phyloP scores from a whole-genome alignment of 2,113 vertebrate genomes.

The Gorilla gorilla region DNA sequence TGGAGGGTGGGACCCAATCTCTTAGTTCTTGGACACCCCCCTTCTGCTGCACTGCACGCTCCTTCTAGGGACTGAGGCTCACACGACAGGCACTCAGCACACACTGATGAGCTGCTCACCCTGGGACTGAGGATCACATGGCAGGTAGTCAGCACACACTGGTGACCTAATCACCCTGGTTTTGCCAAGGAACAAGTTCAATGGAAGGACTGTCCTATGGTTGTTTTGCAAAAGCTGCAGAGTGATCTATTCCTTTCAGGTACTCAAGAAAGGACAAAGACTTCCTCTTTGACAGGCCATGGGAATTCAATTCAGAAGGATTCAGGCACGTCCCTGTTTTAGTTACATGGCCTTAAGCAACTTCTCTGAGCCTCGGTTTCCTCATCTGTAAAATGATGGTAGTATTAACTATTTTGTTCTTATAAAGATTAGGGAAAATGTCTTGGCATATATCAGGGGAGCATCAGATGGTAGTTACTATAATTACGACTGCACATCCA shows the following conservation, averaged over 20 bases:
- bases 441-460: neutral
- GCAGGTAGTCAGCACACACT: accelerated
- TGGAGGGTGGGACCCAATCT: neutral
- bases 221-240: neutral
- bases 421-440: neutral
- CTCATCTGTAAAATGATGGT: neutral
- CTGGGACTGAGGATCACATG: neutral
- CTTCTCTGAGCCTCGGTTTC: neutral
- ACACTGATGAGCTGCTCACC: no score
- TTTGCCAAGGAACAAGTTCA: neutral
- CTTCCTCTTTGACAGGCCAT: neutral
- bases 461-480: neutral
- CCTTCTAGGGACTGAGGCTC: neutral
- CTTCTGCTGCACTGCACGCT: accelerated
- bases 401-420: neutral
- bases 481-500: neutral
- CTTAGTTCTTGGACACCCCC: neutral
- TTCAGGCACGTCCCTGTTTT: accelerated
- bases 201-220: no score
- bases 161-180: neutral
- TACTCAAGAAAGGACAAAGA: neutral
- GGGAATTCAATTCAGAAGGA: neutral
- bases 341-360: neutral
- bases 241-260: neutral
- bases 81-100: accelerated